Evolutionary conservation across 2,888 invertebrate species (phyloP), one percentile per base, ranked within the genome.

Genomic region (Gari tellinella): DNA sequence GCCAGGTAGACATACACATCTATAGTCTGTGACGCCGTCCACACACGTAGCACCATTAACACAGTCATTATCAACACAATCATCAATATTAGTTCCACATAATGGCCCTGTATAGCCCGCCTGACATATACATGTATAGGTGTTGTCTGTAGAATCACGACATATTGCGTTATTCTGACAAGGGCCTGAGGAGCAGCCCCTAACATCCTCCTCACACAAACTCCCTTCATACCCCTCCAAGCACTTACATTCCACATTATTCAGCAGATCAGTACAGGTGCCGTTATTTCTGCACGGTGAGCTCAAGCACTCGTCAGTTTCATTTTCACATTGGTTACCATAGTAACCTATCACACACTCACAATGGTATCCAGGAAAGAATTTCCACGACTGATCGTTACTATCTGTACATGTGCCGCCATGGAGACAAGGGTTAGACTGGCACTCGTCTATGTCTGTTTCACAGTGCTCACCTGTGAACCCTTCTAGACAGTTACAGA

Each of bases 371-470:
- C 86, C 87, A n/a, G 83, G 67, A 49, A 72, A 81, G 51, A 84
- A 85, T 43, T 89, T 69, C 40, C 51, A 60, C 14, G 64, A 63
- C 10, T 68, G 40, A 15, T 69, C 56, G 10, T 74, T 64, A 61
- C 80, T 78, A 31, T 98, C 97, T 81, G 97, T 93, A 88, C 98
- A 98, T 61, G 97, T 97, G 68, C 97, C 98, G 83, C 97, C 97
- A 92, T 98, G 98, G 89, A 96, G 95, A 92, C 98, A 98, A 0
- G 98, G 98, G 92, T 96, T 97, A 17, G 97, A 97, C 92, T 97
- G 97, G 92, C 98, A 98, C 92, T 98, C 98, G 93, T 98, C 97
- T 84, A 98, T 96, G 93, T 98, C 85, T 8, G 65, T 73, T 58
- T 86, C 86, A 74, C 89, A 89, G 12, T 74, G 58, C 8, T 52